Conservation (phyloP, 2,797 vertebrate species). For the Iguana delicatissima region DNA sequence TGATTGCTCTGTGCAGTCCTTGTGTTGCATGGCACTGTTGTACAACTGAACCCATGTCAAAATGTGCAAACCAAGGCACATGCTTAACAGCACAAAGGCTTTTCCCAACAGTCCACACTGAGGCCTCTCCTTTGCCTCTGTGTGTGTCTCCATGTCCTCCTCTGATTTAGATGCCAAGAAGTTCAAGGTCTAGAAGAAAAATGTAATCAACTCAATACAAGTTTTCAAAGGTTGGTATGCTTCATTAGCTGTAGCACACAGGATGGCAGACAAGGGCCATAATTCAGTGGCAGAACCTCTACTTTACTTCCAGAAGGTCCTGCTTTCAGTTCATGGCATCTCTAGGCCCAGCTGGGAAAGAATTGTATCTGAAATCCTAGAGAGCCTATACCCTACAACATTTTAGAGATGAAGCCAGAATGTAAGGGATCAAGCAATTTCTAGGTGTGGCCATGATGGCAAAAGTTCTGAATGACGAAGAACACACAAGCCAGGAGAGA, state of each 20-base stretch:
- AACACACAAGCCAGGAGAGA: too few relatives aligned
- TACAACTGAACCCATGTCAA: too few relatives aligned
- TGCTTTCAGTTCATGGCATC: neutral
- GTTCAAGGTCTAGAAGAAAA: neutral
- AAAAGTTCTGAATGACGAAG: too few relatives aligned
- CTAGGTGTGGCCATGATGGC: too few relatives aligned
- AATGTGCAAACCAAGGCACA: neutral
- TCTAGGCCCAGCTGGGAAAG: neutral
- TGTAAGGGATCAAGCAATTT: too few relatives aligned
- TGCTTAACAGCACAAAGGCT: too few relatives aligned
- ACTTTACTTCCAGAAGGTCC: neutral
- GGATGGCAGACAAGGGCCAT: too few relatives aligned
- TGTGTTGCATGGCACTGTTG: too few relatives aligned
- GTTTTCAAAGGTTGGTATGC: neutral
- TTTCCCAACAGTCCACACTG: too few relatives aligned
- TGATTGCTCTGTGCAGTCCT: too few relatives aligned
- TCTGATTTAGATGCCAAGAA: neutral
- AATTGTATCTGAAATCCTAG: neutral
- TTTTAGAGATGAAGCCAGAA: too few relatives aligned
- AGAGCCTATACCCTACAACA: too few relatives aligned
- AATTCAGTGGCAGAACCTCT: neutral
- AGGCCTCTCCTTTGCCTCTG: neutral
- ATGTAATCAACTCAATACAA: neutral
- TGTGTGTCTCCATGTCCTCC: neutral
- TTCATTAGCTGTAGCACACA: neutral